phyloP scores from a whole-genome alignment of 92 coral and sea anemone species.

The Desmophyllum pertusum region DNA sequence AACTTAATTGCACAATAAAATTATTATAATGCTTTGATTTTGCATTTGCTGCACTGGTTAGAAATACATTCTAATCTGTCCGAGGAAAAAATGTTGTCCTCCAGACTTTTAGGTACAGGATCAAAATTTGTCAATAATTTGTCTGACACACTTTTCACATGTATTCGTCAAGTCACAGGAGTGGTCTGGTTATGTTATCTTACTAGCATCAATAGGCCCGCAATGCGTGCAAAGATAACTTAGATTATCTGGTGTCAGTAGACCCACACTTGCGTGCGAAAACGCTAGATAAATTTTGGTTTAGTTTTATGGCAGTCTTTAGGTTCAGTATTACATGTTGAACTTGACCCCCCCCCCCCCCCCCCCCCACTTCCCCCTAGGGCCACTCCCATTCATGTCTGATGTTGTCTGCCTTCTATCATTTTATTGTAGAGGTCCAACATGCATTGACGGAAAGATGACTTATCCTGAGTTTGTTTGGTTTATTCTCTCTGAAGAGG shows the following conservation, averaged over 20 bases:
- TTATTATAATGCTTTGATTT: no score
- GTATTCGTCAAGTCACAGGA: background rate
- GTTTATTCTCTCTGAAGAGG: conserved; percentile 98
- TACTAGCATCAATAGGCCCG: no score
- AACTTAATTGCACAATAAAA: no score
- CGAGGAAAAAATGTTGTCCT: background rate
- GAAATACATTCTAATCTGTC: background rate
- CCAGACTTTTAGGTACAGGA: background rate
- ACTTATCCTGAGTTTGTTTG: conserved; percentile 97
- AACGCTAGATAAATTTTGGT: no score
- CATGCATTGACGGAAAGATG: conserved; percentile 91
- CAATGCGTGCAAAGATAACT: no score
- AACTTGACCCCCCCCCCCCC: no score
- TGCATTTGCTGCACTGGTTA: no score
- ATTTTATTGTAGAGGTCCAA: conserved; percentile 64
- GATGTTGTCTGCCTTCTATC: background rate
- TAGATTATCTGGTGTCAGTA: no score
- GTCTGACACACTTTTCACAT: background rate
- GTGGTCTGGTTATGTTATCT: no score
- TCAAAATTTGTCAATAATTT: background rate
- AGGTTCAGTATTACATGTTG: no score
- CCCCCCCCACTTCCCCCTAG: background rate
- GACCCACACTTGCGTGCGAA: no score
- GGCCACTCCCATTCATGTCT: background rate
- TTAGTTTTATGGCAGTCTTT: no score